Conservation (phyloP, 2,113 vertebrate species). For the Nothocercus nigrocapillus region DNA sequence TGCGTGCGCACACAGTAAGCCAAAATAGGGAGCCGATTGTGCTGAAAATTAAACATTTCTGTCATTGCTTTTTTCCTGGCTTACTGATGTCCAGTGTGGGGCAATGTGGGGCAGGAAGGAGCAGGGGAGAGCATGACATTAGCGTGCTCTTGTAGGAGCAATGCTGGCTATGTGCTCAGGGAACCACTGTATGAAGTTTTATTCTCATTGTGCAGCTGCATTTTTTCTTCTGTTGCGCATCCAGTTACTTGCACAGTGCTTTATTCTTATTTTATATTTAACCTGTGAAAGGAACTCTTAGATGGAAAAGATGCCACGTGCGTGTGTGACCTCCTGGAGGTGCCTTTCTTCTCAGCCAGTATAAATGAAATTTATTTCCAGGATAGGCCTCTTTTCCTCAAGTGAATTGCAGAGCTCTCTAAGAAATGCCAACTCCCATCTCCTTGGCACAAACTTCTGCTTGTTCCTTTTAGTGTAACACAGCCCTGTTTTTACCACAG, state of each 20-base stretch:
- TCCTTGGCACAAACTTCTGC: constrained; percentile 10
- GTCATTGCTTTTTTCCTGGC: background rate
- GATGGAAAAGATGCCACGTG: background rate
- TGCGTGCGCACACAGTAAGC: background rate
- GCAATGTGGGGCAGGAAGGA: background rate
- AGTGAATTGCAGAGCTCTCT: background rate
- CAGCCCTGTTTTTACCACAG: background rate
- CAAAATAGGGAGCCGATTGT: background rate
- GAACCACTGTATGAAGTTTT: background rate
- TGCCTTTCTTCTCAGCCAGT: background rate
- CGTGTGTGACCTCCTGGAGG: background rate
- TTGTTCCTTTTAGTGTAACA: background rate
- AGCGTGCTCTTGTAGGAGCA: background rate
- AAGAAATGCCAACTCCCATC: constrained; percentile 31
- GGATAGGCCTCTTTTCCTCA: background rate
- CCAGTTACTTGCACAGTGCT: background rate
- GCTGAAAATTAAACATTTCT: background rate
- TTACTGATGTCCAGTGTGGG: background rate
- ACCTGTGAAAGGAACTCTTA: constrained; percentile 8
- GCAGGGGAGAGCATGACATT: rapidly evolving
- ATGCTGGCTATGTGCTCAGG: background rate
- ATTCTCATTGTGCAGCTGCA: background rate
- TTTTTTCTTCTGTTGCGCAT: background rate
- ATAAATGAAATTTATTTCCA: constrained; percentile 10
- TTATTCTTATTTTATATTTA: background rate